A percentile compares a stretch with the other conserved stretches of the same genome.
Evolutionary conservation across 2,888 invertebrate species (phyloP).

Genomic region (Adineta ricciae): DNA sequence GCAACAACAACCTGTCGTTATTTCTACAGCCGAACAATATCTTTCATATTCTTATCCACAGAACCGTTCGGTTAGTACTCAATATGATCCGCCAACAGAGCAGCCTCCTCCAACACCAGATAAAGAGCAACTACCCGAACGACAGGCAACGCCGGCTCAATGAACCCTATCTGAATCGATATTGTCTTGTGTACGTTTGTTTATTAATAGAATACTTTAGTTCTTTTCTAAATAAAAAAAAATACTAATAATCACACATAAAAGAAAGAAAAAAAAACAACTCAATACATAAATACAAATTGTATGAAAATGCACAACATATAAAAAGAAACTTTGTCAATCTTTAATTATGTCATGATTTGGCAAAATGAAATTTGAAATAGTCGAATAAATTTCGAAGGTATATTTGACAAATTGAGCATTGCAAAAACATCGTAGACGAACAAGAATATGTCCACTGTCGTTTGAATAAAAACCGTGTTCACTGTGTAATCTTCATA

Average conservation of each 20-base stretch:
- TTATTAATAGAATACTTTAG: too few species aligned
- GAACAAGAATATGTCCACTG: neutral
- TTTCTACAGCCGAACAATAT: neutral
- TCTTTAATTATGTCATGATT: neutral
- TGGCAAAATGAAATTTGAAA: too few species aligned
- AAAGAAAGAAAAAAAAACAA: neutral
- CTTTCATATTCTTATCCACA: neutral
- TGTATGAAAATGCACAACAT: neutral
- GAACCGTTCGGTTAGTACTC: neutral
- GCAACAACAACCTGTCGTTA: neutral
- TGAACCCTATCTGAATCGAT: too few species aligned
- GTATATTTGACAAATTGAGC: neutral
- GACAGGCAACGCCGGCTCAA: neutral
- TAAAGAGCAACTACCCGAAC: neutral
- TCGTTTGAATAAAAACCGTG: neutral
- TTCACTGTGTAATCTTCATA: neutral
- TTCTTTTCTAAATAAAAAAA: neutral
- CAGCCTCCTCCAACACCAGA: neutral
- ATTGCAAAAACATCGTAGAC: neutral
- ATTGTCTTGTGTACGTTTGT: too few species aligned
- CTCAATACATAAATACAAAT: neutral
- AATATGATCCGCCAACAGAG: neutral
- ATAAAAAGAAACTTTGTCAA: neutral
- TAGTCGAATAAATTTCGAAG: too few species aligned
- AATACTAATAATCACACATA: neutral